These are phyloP conservation scores for Diabrotica undecimpunctata DNA, from an alignment of 1,140 invertebrate genomes.

Conservation along the genomic window DNA sequence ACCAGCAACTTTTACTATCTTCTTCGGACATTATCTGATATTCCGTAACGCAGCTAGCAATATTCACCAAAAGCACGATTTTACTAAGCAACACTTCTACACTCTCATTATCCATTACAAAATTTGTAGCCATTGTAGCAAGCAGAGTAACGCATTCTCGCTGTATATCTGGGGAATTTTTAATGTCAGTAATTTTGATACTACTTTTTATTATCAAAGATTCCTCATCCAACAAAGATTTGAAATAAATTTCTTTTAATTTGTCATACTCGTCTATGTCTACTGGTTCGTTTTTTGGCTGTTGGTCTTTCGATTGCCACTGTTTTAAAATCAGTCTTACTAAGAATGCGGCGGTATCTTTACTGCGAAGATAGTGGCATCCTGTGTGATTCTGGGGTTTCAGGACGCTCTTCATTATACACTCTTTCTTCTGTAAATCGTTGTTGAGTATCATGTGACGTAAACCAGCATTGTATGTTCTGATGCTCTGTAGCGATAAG, in stretches of 20 bases:
- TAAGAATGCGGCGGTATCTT: constrained; percentile 34
- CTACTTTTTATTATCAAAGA: too few relatives aligned
- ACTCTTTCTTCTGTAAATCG: constrained; percentile 16
- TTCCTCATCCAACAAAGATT: constrained; percentile 29
- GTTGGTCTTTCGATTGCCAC: constrained; percentile 27
- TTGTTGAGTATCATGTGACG: constrained; percentile 17
- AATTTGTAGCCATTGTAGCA: too few relatives aligned
- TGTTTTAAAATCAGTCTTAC: constrained; percentile 38
- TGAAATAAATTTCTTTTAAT: constrained; percentile 33
- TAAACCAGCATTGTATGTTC: constrained; percentile 43
- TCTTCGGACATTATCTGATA: constrained; percentile 21
- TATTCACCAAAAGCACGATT: constrained; percentile 26
- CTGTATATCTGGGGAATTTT: too few relatives aligned
- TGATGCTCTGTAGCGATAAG: constrained; percentile 44
- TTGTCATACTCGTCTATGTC: constrained; percentile 11
- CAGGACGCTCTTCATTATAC: constrained; percentile 37
- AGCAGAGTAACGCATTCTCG: too few relatives aligned
- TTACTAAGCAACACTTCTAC: constrained; percentile 19
- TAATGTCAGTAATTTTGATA: too few relatives aligned
- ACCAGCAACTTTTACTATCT: constrained; percentile 12
- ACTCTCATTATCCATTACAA: neutral
- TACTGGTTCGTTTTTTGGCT: constrained; percentile 7
- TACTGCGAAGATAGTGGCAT: constrained; percentile 23
- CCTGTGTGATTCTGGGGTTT: constrained; percentile 26
- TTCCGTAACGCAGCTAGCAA: constrained; percentile 21